Percentiles rank a stretch among this genome's conserved stretches.
phyloP scores from a whole-genome alignment of 2,797 vertebrate genomes.

The Sphenopsis melanotis region DNA sequence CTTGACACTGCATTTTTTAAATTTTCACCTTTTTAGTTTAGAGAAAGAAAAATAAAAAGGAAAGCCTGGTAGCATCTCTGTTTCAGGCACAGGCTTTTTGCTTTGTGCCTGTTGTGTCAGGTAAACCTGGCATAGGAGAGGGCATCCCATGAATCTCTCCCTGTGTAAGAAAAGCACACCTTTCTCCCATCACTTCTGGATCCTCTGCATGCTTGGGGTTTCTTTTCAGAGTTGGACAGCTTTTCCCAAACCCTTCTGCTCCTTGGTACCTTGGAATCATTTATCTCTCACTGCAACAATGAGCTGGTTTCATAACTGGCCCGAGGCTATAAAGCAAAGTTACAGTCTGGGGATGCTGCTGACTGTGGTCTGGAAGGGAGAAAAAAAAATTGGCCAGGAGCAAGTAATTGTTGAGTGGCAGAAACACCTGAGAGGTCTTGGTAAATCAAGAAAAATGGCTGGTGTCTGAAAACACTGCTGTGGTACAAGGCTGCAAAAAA shows the following conservation, averaged over 20 bases:
- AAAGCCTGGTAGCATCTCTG: neutral
- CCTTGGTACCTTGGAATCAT: neutral
- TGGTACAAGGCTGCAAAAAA: neutral
- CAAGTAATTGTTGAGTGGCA: neutral
- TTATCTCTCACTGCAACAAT: neutral
- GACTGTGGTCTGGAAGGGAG: neutral
- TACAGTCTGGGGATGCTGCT: neutral
- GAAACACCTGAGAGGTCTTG: neutral
- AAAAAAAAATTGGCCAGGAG: neutral
- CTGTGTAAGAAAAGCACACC: neutral
- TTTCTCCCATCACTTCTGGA: neutral
- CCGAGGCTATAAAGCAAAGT: neutral
- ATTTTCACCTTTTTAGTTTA: neutral
- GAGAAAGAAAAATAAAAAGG: neutral
- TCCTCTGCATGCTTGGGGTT: accelerated
- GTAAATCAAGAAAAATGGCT: constrained; percentile 26
- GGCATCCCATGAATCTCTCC: neutral
- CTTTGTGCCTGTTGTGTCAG: neutral
- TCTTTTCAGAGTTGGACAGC: neutral
- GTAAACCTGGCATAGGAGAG: neutral
- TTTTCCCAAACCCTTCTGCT: neutral
- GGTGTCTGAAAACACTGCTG: neutral
- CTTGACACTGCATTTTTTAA: neutral
- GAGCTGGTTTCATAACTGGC: neutral
- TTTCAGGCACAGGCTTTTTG: neutral